Percentiles rank a stretch among this genome's conserved stretches.
Conservation (phyloP, 2,888 invertebrate genomes). For the Caenorhabditis sp. region DNA sequence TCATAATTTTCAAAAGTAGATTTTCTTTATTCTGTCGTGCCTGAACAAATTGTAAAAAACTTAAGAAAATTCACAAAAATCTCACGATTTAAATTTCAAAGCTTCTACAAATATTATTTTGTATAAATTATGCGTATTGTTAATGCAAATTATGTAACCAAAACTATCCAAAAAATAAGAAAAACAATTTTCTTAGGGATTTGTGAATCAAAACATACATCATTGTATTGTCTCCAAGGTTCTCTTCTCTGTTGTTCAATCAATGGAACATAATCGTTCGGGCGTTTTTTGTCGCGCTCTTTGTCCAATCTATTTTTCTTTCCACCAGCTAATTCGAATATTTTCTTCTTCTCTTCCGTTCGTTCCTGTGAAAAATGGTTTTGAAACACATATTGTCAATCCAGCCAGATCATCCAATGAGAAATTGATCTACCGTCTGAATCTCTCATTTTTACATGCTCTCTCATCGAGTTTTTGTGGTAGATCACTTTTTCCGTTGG, state of each 20-base stretch:
- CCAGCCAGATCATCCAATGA: too few relatives aligned
- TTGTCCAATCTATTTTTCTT: constrained; percentile 52
- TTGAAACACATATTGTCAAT: too few relatives aligned
- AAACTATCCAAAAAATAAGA: neutral
- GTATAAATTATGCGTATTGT: neutral
- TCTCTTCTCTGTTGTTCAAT: constrained; percentile 64
- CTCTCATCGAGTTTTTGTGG: too few relatives aligned
- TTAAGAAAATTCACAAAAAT: neutral
- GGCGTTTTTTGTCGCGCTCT: constrained; percentile 41
- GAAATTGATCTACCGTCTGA: too few relatives aligned
- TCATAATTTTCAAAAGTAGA: too few relatives aligned
- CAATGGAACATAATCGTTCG: constrained; percentile 55
- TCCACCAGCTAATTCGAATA: constrained; percentile 84
- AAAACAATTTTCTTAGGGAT: neutral
- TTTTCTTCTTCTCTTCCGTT: constrained; percentile 90
- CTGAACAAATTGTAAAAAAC: too few relatives aligned
- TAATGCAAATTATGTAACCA: neutral
- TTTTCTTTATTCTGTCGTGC: too few relatives aligned
- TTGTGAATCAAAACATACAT: constrained; percentile 25
- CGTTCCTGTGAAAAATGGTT: constrained; percentile 83
- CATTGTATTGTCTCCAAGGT: constrained; percentile 65
- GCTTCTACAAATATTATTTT: constrained; percentile 5
- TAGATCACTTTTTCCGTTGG: too few relatives aligned
- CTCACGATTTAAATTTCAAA: constrained; percentile 3
- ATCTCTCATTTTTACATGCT: too few relatives aligned